These are phyloP conservation scores for Medauroidea extradentata DNA, from an alignment of 1,140 invertebrate genomes.

Conservation along the genomic window DNA sequence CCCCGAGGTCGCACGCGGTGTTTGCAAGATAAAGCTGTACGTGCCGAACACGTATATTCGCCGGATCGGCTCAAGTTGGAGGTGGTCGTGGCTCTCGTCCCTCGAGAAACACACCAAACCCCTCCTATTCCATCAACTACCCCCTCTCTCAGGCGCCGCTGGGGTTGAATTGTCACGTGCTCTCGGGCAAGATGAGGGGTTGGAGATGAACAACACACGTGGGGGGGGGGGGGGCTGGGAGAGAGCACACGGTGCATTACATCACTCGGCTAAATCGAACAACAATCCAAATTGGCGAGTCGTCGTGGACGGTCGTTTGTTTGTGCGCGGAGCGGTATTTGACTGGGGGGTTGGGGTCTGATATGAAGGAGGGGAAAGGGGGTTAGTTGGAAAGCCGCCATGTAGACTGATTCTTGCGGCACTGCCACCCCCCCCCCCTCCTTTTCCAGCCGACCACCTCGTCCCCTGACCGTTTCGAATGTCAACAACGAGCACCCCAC, in stretches of 20 bases:
- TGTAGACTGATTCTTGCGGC: too few relatives aligned
- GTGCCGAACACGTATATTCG: constrained; percentile 1
- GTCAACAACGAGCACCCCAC: too few relatives aligned
- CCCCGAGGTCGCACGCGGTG: background rate
- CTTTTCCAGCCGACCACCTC: too few relatives aligned
- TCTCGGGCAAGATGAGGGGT: background rate
- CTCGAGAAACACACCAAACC: too few relatives aligned
- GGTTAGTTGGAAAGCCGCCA: too few relatives aligned
- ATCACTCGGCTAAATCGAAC: constrained; percentile 8
- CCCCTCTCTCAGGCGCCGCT: background rate
- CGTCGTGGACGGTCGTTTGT: too few relatives aligned
- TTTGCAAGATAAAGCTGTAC: background rate
- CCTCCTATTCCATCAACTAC: too few relatives aligned
- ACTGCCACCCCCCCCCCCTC: too few relatives aligned
- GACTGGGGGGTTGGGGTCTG: background rate
- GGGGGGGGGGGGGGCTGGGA: background rate
- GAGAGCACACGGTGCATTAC: background rate
- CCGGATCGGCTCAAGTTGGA: background rate
- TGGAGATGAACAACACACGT: background rate
- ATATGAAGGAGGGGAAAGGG: too few relatives aligned
- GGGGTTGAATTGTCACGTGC: background rate
- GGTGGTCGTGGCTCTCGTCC: too few relatives aligned
- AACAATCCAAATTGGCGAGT: constrained; percentile 6
- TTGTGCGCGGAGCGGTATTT: too few relatives aligned
- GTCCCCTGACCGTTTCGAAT: too few relatives aligned